A percentile compares a stretch with the other conserved stretches of the same genome.
phyloP scores from a whole-genome alignment of 30 jellyfish, hydroid and myxozoan genomes.

The Cassiopea xamachana region DNA sequence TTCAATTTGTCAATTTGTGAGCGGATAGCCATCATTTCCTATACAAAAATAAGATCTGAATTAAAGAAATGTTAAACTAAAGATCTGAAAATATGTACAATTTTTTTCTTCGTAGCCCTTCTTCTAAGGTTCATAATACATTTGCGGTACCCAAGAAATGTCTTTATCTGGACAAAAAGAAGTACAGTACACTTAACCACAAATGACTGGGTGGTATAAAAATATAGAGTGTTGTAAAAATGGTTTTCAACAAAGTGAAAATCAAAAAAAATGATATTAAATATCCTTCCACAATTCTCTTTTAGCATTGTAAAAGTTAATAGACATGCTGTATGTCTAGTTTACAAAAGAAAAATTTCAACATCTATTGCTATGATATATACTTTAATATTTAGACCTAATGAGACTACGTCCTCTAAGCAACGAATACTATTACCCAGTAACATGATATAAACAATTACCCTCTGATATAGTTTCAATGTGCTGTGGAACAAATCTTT shows the following conservation, averaged over 20 bases:
- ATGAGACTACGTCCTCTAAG: too few species aligned
- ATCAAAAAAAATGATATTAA: too few species aligned
- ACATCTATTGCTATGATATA: too few species aligned
- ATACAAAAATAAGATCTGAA: not conserved
- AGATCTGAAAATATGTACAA: too few species aligned
- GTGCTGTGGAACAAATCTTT: not conserved
- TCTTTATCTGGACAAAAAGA: not conserved
- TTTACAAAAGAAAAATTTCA: too few species aligned
- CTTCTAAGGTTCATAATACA: not conserved
- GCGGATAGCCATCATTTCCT: conserved; percentile 10
- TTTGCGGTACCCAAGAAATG: not conserved
- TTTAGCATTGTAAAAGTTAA: too few species aligned
- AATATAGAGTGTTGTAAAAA: not conserved
- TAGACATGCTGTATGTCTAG: too few species aligned
- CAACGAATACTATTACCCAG: not conserved
- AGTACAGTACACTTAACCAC: not conserved
- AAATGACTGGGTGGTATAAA: not conserved
- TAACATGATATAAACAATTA: not conserved
- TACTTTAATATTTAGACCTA: too few species aligned
- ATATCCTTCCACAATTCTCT: too few species aligned
- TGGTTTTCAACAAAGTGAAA: not conserved
- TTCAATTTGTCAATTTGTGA: not conserved
- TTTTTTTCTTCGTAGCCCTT: not conserved
- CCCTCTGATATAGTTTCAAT: not conserved
- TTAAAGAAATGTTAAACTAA: not conserved